Evolutionary conservation across 2,797 vertebrate genomes (phyloP).

Genomic region (Graptemys geographica): DNA sequence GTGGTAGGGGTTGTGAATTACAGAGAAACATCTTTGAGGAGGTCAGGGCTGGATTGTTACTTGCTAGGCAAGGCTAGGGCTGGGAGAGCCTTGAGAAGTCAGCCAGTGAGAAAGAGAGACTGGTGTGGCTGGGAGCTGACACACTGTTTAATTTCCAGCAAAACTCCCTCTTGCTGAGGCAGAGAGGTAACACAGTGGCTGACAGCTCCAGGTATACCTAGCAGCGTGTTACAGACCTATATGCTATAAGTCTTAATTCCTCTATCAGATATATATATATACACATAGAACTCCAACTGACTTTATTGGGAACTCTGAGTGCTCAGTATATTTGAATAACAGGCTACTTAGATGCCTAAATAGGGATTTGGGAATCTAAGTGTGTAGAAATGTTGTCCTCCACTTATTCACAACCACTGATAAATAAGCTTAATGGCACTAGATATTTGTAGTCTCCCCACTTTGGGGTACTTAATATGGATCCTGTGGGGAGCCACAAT

Average conservation of each 20-base stretch:
- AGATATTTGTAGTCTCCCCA: not conserved
- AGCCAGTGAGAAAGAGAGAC: not conserved
- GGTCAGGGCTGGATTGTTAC: not conserved
- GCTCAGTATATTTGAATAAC: not conserved
- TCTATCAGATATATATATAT: not conserved
- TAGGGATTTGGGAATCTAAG: not conserved
- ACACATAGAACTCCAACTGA: not conserved
- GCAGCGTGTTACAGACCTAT: not conserved
- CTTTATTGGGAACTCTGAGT: not conserved
- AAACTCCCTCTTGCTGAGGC: not conserved
- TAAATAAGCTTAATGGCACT: not conserved
- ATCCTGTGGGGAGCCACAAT: not conserved
- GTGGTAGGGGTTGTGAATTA: not conserved
- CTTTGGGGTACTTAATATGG: not conserved
- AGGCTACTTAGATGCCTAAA: not conserved
- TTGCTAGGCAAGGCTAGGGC: not conserved
- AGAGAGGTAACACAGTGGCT: not conserved
- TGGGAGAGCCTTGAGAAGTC: not conserved
- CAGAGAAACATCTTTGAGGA: not conserved
- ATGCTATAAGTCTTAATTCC: not conserved
- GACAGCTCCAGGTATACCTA: not conserved
- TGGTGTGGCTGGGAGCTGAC: not conserved
- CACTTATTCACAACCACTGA: not conserved
- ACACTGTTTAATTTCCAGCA: not conserved
- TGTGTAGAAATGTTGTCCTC: not conserved